These are phyloP conservation scores for Prietella phreatophila DNA, from an alignment of 2,113 vertebrate genomes.

Conservation along the genomic window DNA sequence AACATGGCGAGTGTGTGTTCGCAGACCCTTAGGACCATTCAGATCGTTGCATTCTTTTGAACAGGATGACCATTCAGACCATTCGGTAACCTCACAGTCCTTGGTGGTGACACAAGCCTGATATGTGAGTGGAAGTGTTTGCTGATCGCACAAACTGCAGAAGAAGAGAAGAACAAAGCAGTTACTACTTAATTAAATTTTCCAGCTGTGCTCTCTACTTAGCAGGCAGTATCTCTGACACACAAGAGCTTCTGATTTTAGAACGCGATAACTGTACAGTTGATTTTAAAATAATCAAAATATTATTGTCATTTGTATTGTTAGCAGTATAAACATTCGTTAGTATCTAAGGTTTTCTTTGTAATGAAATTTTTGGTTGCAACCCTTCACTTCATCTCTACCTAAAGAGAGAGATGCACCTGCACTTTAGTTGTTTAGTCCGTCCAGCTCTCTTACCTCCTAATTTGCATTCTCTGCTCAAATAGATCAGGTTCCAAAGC, in stretches of 20 bases:
- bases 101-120: constrained; percentile 89
- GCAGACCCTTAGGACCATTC: constrained; percentile 78
- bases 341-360: background rate
- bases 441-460: background rate
- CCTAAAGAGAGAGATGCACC: background rate
- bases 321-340: background rate
- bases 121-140: constrained; percentile 84
- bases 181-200: background rate
- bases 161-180: constrained; percentile 27
- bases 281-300: too few species aligned
- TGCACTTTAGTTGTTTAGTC: background rate
- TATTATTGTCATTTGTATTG: background rate
- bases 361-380: background rate
- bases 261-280: background rate
- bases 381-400: background rate
- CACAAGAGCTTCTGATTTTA: background rate
- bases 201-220: background rate
- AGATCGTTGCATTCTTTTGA: constrained; percentile 84
- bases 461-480: background rate
- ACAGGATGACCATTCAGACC: constrained; percentile 89
- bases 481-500: background rate
- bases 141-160: constrained; percentile 85
- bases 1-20: constrained; percentile 77
- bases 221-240: background rate
- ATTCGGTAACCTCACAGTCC: constrained; percentile 88